Conservation (phyloP, 2,888 invertebrate species). For the Pollenia griseotomentosa region DNA sequence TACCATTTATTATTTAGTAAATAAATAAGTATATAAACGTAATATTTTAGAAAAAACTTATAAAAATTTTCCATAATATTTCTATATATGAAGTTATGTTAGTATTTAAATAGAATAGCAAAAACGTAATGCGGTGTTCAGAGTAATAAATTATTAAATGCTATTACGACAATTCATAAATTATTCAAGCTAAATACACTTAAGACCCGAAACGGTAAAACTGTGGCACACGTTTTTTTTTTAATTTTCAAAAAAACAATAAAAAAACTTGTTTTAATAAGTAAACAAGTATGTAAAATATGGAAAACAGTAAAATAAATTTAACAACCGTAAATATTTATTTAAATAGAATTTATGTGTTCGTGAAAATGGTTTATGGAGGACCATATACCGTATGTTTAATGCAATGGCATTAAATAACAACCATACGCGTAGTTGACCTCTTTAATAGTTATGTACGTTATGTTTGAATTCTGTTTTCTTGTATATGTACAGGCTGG, state of each 20-base stretch:
- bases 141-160: conserved; percentile 26
- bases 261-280: no score
- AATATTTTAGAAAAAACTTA: neutral
- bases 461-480: no score
- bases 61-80: neutral
- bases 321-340: neutral
- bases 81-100: neutral
- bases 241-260: no score
- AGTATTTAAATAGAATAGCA: neutral
- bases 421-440: neutral
- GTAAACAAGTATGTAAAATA: neutral
- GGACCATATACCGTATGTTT: neutral
- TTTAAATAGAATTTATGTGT: neutral
- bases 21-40: neutral
- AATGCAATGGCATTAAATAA: neutral
- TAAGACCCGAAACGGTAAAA: neutral
- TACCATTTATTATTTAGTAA: neutral
- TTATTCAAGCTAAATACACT: conserved; percentile 34
- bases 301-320: neutral
- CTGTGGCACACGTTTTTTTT: neutral
- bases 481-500: no score
- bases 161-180: conserved; percentile 40
- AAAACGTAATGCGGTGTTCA: neutral
- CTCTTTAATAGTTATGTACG: neutral
- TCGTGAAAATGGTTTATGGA: neutral